Base-by-base conservation (phyloP, 2,113 vertebrate genomes). In the Galbula dea region DNA sequence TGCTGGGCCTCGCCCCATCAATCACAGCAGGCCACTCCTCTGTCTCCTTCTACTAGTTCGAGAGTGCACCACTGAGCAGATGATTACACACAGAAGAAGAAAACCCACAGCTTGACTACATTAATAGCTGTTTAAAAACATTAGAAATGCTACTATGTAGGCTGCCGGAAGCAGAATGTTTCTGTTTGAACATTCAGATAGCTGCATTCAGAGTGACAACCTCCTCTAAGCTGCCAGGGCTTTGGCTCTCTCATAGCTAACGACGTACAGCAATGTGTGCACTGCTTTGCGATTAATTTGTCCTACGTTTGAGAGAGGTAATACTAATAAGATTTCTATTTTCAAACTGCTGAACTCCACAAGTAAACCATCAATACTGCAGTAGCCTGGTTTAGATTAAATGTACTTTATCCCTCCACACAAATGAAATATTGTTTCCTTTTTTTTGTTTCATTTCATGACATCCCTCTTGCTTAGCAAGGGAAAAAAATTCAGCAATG, bases 21-120 rank as follows among this genome's bases (percentile, higher is more conserved):
- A 95, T 97, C 98, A 97, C 95, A 86, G 94, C 93, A 95, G 29
- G 97, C 97, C 97, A 96, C 98, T 97, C 97, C 98, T 95, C 97
- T 94, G 96, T 79, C 91, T 97, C 93, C 95, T 86, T 95, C 91
- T 84, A 77, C 81, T 55, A 76, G 92, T 93, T 61, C 48, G 69
- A 73, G 89, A 95, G 95, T 30, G 93, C 92, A 93, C 95, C 93
- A 86, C 95, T 85, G 95, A 96, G 96, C 96, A 96, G 94, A 97
- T 95, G 96, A 98, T 97, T 96, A 43, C 91, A 96, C 88, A 36
- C 94, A 76, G 69, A 41, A 95, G 83, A 81, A 93, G 67, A 73
- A 51, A 83, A 94, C 88, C 80, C 81, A 81, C 91, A 66, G 76
- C 94, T 92, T 67, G 85, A 59, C 96, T 96, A 22, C 95, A 90